Base-by-base conservation (phyloP, 2,113 vertebrate genomes). In the Calyptommatus sinebrachiatus region DNA sequence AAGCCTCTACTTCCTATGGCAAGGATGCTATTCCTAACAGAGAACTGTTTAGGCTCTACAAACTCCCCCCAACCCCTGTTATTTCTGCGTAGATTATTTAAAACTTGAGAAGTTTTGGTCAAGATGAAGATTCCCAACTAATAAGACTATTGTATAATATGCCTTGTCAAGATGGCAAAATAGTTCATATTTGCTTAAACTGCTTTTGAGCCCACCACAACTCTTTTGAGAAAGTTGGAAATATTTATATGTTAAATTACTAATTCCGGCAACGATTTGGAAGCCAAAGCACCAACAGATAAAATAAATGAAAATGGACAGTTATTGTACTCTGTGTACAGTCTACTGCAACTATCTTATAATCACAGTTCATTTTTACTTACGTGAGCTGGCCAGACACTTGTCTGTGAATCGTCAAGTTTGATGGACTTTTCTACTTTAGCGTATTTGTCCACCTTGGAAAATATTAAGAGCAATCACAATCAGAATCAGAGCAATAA, bases 391-490 rank as follows among this genome's bases (percentile, higher is more conserved):
- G 98, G 98, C 98, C 98, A 99, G 86, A 99, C 96, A 72, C 95
- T 96, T 29, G 96, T 95, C 76, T 98, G 97, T 73, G 96, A 95
- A 79, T 98, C 97, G 88, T 99, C 96, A 88, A 97, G 85, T 89
- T 97, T 98, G 85, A 98, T 94, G 61, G 97, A 97, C 77, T 96
- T 97, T 91, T 99, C 98, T 68, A 97, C 97, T 94, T 98, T 98
- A 77, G 97, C 98, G 3, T 98, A 99, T 91, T 98, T 99, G 87
- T 99, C 98, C 90, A 99, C 98, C 98, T 99, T 89, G 60, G 88
- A 45, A 80, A 71, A 87, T 71, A 10, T 82, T 66, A 20, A 74
- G 77, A 87, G 80, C 60, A 73, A 48, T 67, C 78, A 70, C 41
- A 75, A 60, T 71, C 35, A 28, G 18, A 57, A 26, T 79, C 5